Evolutionary conservation across 2,888 invertebrate species (phyloP), one percentile per base, ranked within the genome.

Genomic region (Zaprionus bogoriensis): DNA sequence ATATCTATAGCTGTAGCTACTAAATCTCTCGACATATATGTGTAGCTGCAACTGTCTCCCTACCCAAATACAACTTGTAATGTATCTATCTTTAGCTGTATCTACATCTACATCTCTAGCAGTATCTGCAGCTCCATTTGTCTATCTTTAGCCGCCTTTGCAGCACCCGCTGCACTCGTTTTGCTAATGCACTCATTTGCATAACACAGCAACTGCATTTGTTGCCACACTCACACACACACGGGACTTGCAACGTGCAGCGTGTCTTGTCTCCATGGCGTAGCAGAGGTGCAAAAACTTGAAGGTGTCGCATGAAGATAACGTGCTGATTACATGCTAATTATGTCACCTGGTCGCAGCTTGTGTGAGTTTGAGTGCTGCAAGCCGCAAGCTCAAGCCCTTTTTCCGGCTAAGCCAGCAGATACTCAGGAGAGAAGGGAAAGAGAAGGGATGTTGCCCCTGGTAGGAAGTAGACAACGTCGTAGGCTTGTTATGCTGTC

Each of bases 151-250:
- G 64, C 64, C 54, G 42, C 58, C 39, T 64, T 63, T 51, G 51
- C 30, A 41, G 36, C 70, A 47, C 23, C 57, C 51, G 19, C 39
- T 51, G 67, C 51, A 50, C 12, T 48, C 65, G 53, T 27, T 61
- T 48, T 61, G 62, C 63, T 68, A 75, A 81, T 81, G 79, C 69
- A 62, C 52, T 75, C 53, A 78, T 79, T 79, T 85, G 79, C 83
- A 85, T 82, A 85, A 79, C 79, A 73, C 65, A 59, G 57, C 55
- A 77, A 77, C 52, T 65, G 79, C 83, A 75, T 78, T 78, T 78
- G 65, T 68, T 62, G 59, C 66, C 60, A 48, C 64, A 41, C 60
- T 50, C 23, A 52, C 59, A 47, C 57, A 64, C 50, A 48, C 20
- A 38, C 17, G 1, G 45, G 17, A n/a, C n/a, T n/a, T n/a, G n/a